A percentile compares a stretch with the other conserved stretches of the same genome.
These are phyloP conservation scores for Cyanoramphus novaezelandiae DNA, from an alignment of 2,113 vertebrate species.

Conservation along the genomic window DNA sequence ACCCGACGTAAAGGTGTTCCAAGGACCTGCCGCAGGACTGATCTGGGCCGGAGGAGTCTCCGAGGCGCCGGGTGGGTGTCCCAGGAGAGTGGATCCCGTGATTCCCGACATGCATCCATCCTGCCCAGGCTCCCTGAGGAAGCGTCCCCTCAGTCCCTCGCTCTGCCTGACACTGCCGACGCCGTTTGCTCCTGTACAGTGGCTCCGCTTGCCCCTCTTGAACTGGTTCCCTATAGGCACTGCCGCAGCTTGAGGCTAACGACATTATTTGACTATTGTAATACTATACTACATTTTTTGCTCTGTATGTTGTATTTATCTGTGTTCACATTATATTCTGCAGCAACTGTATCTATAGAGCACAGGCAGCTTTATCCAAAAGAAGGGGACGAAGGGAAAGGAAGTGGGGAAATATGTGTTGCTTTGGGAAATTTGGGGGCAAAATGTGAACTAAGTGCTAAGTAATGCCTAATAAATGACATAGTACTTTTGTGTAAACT, in stretches of 20 bases:
- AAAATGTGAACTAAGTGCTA: constrained; percentile 50
- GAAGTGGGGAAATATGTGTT: constrained; percentile 22
- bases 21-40: neutral
- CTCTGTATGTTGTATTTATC: constrained; percentile 62
- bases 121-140: neutral
- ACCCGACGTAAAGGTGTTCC: constrained; percentile 22
- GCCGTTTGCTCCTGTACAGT: constrained; percentile 19
- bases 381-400: constrained; percentile 42
- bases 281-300: constrained; percentile 59
- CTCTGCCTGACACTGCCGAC: neutral
- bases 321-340: constrained; percentile 51
- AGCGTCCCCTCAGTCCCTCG: constrained; percentile 10
- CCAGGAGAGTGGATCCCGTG: neutral
- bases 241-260: constrained; percentile 38
- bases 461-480: constrained; percentile 59
- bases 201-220: neutral
- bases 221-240: constrained; percentile 35
- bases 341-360: constrained; percentile 50
- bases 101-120: neutral
- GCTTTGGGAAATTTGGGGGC: constrained; percentile 37
- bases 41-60: neutral
- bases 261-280: constrained; percentile 56
- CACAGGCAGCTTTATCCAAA: constrained; percentile 59
- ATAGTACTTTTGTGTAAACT: constrained; percentile 27
- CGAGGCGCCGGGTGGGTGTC: neutral